Evolutionary conservation across 1,140 invertebrate genomes (phyloP).

Genomic region (Zaprionus vittiger): DNA sequence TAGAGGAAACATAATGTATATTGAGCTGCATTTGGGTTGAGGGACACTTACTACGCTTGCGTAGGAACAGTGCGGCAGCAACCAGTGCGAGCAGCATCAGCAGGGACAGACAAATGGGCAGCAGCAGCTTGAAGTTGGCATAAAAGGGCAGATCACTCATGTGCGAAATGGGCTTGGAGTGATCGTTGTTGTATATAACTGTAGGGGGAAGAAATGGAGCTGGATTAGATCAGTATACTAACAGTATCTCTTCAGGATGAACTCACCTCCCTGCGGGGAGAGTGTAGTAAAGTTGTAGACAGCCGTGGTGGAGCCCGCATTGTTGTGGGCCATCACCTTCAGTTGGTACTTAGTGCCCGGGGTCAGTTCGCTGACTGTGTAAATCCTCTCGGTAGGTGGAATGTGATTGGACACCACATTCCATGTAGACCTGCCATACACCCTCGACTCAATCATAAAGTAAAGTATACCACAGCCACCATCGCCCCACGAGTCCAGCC

Average conservation of each 20-base stretch:
- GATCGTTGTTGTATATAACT: constrained; percentile 86
- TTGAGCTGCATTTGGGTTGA: neutral
- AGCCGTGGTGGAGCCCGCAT: constrained; percentile 94
- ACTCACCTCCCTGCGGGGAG: constrained; percentile 89
- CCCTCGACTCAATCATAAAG: constrained; percentile 91
- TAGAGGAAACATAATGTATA: neutral
- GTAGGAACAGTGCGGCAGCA: constrained; percentile 87
- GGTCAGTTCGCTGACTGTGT: constrained; percentile 91
- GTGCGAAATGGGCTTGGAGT: constrained; percentile 86
- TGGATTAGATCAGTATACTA: neutral
- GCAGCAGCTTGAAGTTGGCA: constrained; percentile 88
- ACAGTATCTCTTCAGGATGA: fast-evolving
- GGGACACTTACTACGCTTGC: constrained; percentile 87
- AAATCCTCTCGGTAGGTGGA: constrained; percentile 90
- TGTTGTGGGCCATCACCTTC: constrained; percentile 94
- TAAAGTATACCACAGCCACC: constrained; percentile 95
- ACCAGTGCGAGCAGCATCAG: constrained; percentile 88
- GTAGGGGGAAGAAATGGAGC: neutral
- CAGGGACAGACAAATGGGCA: constrained; percentile 88
- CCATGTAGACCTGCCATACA: constrained; percentile 86
- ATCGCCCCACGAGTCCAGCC: constrained; percentile 94
- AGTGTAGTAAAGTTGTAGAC: constrained; percentile 95
- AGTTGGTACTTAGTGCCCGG: constrained; percentile 95
- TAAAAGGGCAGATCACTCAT: constrained; percentile 88
- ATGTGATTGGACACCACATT: constrained; percentile 91